Conservation (phyloP, 23 tunicate species). For the Diplosoma virens region DNA sequence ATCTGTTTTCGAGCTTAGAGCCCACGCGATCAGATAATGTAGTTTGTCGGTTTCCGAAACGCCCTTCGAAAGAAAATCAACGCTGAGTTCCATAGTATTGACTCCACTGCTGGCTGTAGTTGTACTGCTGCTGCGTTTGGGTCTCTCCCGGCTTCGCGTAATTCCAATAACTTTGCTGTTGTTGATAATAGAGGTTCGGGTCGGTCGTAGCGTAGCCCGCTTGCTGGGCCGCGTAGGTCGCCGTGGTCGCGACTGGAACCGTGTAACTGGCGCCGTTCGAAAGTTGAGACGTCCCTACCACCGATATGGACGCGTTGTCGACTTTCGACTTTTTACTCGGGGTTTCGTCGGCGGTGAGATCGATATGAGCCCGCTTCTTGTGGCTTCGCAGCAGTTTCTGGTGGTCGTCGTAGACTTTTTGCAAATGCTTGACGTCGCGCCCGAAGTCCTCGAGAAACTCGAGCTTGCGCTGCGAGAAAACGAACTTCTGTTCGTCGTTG, state of each 20-base stretch:
- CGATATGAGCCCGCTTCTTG: constrained; percentile 54
- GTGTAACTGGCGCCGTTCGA: constrained; percentile 36
- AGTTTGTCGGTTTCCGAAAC: no score
- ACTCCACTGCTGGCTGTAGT: constrained; percentile 80
- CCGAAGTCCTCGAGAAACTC: constrained; percentile 91
- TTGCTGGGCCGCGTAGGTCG: constrained; percentile 37
- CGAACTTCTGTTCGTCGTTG: constrained; percentile 72
- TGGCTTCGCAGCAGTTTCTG: constrained; percentile 69
- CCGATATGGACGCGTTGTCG: constrained; percentile 41
- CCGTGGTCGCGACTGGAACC: constrained; percentile 3
- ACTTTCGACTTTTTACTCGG: constrained; percentile 72
- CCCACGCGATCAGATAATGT: no score
- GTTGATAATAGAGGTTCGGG: constrained; percentile 70
- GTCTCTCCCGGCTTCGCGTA: constrained; percentile 49
- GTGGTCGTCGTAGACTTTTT: constrained; percentile 84
- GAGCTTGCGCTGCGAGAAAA: constrained; percentile 77
- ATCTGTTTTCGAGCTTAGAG: no score
- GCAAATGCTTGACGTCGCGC: constrained; percentile 64
- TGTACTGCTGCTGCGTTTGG: constrained; percentile 34
- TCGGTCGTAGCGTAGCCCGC: constrained; percentile 33
- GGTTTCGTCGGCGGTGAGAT: constrained; percentile 23
- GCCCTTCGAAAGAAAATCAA: no score
- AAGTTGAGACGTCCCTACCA: constrained; percentile 29
- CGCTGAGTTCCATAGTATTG: constrained; percentile 74
- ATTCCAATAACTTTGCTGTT: constrained; percentile 86